Base-by-base conservation (phyloP, 2,888 invertebrate genomes). In the Brachyptera putata region DNA sequence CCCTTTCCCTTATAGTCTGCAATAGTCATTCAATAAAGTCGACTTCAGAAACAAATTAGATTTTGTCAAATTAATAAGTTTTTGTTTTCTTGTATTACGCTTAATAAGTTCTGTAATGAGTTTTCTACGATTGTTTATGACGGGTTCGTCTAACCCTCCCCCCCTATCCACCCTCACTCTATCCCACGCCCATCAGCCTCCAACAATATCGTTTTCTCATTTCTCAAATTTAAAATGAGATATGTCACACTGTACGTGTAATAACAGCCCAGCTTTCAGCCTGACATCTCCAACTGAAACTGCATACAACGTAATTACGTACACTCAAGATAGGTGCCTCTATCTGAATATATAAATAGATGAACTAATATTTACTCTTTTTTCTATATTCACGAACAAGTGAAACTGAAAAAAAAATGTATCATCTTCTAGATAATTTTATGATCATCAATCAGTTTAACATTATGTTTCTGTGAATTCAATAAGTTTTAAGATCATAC, bases 61-160 rank as follows among this genome's bases (percentile, higher is more conserved):
- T 53, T 53, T 36, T 34, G 16, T 21, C 13, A 53, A 53, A 53
- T 53, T 53, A 53, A 53, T 53, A 53, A 53, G 22, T 53, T 53
- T 34, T 21, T 34, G 34, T 53, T 53, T 34, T 36, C 16, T 43
- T 24, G 11, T 5, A 22, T 46, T 46, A 46, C 46, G 46, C 22
- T n/a, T 24, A 46, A 21, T 22, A 50, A 50, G 49, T 25, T 22
- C n/a, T 34, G 21, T 53, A 53, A 53, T 36, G 53, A 53, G 53
- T 53, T 53, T 50, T 26, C 36, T 11, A 18, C 22, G 53, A 53
- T 53, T 53, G 53, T 53, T 53, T 36, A 36, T 53, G 53, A 53
- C 53, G 36, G 18, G 30, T 36, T 34, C 34, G 18, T 36, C 18
- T 21, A 18, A 21, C 36, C 16, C 36, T 21, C 53, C 18, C 22